Conservation (phyloP, 2,888 invertebrate species). For the Microctonus hyperodae region DNA sequence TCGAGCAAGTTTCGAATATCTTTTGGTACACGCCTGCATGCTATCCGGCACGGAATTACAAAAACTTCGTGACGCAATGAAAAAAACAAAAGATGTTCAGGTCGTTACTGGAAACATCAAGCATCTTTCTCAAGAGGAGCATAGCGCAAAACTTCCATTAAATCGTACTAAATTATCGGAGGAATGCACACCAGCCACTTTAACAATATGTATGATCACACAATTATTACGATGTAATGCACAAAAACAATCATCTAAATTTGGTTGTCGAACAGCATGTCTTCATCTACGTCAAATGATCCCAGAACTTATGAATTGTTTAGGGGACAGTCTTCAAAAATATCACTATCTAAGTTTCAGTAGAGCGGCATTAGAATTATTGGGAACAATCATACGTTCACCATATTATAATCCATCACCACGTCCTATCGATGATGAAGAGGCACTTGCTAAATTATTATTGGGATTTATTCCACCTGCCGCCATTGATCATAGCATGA, state of each 20-base stretch:
- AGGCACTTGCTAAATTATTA: slow-evolving; percentile 57
- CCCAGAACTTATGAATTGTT: slow-evolving; percentile 53
- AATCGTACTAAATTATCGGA: slow-evolving; percentile 35
- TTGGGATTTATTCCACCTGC: slow-evolving; percentile 55
- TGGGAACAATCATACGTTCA: slow-evolving; percentile 54
- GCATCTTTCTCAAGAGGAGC: slow-evolving; percentile 29
- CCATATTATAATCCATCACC: slow-evolving; percentile 47
- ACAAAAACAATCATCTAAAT: slow-evolving; percentile 37
- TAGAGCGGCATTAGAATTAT: slow-evolving; percentile 51
- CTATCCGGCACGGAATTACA: slow-evolving; percentile 55
- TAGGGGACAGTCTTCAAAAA: slow-evolving; percentile 53
- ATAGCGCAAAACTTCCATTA: slow-evolving; percentile 37
- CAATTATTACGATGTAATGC: slow-evolving; percentile 49
- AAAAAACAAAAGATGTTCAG: slow-evolving; percentile 38
- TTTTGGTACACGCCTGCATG: slow-evolving; percentile 53
- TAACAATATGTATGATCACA: slow-evolving; percentile 56
- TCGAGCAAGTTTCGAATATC: slow-evolving; percentile 51
- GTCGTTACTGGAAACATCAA: slow-evolving; percentile 3
- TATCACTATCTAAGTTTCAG: slow-evolving; percentile 55
- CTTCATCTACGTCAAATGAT: slow-evolving; percentile 54
- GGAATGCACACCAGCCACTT: slow-evolving; percentile 55
- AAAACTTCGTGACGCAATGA: slow-evolving; percentile 52
- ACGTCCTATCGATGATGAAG: slow-evolving; percentile 51
- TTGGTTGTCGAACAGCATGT: slow-evolving; percentile 45
- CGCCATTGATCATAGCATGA: slow-evolving; percentile 55